Evolutionary conservation across 2,113 vertebrate species (phyloP).

Genomic region (Oncorhynchus kisutch): DNA sequence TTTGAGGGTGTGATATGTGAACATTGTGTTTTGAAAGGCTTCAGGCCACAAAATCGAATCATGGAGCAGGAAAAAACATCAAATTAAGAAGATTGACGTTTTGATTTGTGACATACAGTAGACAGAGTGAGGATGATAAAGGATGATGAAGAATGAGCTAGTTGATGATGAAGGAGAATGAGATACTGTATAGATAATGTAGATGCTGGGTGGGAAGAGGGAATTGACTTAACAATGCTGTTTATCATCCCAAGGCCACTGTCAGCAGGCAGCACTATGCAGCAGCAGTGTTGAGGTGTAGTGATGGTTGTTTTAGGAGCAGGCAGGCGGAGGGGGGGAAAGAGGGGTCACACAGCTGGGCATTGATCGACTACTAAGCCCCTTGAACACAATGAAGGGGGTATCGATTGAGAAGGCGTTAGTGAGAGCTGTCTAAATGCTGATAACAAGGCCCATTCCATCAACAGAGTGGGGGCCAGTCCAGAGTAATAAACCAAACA

Average conservation of each 20-base stretch:
- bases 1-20: too few species aligned
- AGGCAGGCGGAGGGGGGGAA: neutral
- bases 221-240: too few species aligned
- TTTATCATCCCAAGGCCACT: too few species aligned
- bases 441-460: slow-evolving; percentile 64
- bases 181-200: too few species aligned
- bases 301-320: neutral
- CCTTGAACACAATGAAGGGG: slow-evolving; percentile 67
- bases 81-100: too few species aligned
- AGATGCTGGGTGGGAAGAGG: too few species aligned
- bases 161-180: too few species aligned
- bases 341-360: neutral
- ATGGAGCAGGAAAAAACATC: too few species aligned
- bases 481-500: slow-evolving; percentile 6
- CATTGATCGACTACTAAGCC: slow-evolving; percentile 68
- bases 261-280: too few species aligned
- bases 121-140: neutral
- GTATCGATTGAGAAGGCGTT: slow-evolving; percentile 65
- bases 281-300: neutral
- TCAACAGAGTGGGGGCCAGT: slow-evolving; percentile 9
- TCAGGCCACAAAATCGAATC: too few species aligned
- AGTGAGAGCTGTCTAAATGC: slow-evolving; percentile 62
- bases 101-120: neutral
- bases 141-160: neutral
- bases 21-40: too few species aligned